Evolutionary conservation across 2,888 invertebrate species (phyloP), one percentile per base, ranked within the genome.

Genomic region (Bruchidius siliquastri): DNA sequence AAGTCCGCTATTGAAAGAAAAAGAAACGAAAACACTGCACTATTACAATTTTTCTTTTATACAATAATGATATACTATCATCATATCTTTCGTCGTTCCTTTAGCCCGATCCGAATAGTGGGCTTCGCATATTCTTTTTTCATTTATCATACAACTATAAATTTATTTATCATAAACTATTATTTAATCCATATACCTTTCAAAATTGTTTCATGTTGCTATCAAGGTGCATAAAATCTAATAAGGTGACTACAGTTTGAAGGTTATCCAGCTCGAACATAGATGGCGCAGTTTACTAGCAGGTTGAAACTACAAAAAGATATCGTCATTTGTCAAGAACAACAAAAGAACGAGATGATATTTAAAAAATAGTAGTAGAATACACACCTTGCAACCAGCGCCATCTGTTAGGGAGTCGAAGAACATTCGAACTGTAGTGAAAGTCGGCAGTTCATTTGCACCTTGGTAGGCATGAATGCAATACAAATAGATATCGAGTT

Each of bases 51-150:
- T 74, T 76, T 79, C 74, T 49, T 49, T 49, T 49, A 49, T 49
- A 49, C 49, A 49, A 49, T 49, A 49, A 49, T 49, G 1, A 30
- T 30, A 30, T 30, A n/a, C n/a, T 26, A 26, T 26, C 68, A 74
- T 75, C 78, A 22, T 70, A 22, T 70, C 30, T 77, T 77, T 79
- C 79, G 77, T 78, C 81, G 82, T 83, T 81, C 79, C 79, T 79
- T 76, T 79, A 82, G 82, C 82, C 82, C 84, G 85, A 86, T 86
- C 85, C 86, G 86, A 86, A 85, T 80, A 85, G 86, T 86, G 85
- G 80, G 85, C 84, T 82, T 81, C 84, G 83, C 82, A 82, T 80
- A 80, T 82, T 77, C 78, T 81, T 83, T 81, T 82, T 82, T 81
- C 82, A 76, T 77, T 81, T 83, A 81, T 82, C 81, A 80, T 83